Base-by-base conservation (phyloP, 1,140 invertebrate genomes). In the Dryas iulia region DNA sequence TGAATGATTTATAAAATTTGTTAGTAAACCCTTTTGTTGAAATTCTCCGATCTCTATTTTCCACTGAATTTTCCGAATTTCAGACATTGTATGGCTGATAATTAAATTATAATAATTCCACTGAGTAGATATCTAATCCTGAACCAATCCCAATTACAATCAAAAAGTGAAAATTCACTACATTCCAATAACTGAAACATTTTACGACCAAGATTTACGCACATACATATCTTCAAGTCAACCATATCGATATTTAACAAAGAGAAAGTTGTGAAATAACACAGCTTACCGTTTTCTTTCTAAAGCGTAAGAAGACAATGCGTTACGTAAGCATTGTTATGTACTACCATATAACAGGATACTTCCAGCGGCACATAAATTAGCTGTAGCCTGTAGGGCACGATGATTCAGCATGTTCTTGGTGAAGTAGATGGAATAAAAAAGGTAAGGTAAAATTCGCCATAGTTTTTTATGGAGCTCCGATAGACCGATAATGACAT, bases 271-370 rank as follows among this genome's bases (percentile, higher is more conserved):
- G 62, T 39, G 53, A 66, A 58, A 53, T 76, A 60, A 69, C 63
- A 61, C 18, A 30, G 64, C 65, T 61, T 59, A 72, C 64, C 39
- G 66, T 59, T 71, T 74, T 61, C 61, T 69, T 70, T 59, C 25
- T 59, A 64, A 62, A 56, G 52, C 66, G 52, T 65, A 62, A 68
- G 66, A 74, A 72, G 71, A 81, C 76, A 81, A 81, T 83, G 57
- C 66, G 25, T 83, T 83, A 64, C 71, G 67, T 79, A 83, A 80
- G 58, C 65, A 61, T 53, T 54, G 56, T 75, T 71, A 71, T 70
- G 30, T 60, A 24, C 53, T 21, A 12, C 24, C 21, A 54, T 54
- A 54, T 54, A 54, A 54, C 23, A 54, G 0, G 53, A 25, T 18
- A 47, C 14, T 47, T 21, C 7, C 18, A 18, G 14, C 7, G 18